Conservation (phyloP, 2,888 invertebrate genomes). For the Drosophila heteroneura region DNA sequence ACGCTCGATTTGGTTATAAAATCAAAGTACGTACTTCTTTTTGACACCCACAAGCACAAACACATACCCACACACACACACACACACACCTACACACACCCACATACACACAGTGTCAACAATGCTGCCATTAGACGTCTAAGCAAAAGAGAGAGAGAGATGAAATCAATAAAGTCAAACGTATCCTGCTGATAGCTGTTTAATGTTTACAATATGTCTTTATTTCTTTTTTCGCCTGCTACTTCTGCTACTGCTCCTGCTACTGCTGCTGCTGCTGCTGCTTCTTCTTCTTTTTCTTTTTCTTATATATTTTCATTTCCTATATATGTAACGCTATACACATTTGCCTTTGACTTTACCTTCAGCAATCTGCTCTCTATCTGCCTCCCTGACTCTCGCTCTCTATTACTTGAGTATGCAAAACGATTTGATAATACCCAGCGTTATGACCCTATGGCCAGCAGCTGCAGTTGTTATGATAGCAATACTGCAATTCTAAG, state of each 20-base stretch:
- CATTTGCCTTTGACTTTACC: constrained; percentile 74
- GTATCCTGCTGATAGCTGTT: constrained; percentile 81
- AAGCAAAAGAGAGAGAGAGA: constrained; percentile 34
- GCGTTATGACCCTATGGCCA: constrained; percentile 63
- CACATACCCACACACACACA: constrained; percentile 14
- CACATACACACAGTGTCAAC: constrained; percentile 29
- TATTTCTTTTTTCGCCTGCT: constrained; percentile 55
- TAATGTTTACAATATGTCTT: constrained; percentile 82
- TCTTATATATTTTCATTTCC: constrained; percentile 11
- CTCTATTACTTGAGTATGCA: constrained; percentile 53
- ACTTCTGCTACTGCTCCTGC: neutral
- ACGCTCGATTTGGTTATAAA: constrained; percentile 71
- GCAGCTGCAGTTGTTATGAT: constrained; percentile 76
- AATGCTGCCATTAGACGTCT: constrained; percentile 51
- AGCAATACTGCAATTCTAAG: constrained; percentile 47
- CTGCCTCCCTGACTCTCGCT: too few relatives aligned
- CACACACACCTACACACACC: constrained; percentile 10
- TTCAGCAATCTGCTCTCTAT: constrained; percentile 12
- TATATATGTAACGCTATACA: constrained; percentile 10
- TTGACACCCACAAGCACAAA: constrained; percentile 49
- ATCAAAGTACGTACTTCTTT: constrained; percentile 77
- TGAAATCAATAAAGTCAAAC: constrained; percentile 78
- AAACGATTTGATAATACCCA: constrained; percentile 69
- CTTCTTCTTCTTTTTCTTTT: neutral
- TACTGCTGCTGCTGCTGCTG: neutral